Conservation (phyloP, 2,797 vertebrate genomes). For the Staurois parvus region DNA sequence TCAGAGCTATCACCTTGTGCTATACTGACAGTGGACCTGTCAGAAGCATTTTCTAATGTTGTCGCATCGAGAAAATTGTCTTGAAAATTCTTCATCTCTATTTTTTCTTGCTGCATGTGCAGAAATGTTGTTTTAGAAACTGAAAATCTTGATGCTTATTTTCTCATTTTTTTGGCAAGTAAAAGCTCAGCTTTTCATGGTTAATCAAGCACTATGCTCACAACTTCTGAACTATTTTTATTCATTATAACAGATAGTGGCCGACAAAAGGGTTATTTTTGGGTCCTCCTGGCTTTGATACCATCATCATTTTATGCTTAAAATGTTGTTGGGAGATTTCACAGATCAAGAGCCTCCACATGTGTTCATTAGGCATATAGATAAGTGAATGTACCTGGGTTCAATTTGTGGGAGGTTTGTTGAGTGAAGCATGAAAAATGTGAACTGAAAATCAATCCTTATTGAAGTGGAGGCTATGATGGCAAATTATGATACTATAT, state of each 20-base stretch:
- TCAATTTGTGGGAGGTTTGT: too few relatives aligned
- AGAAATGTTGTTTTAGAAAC: neutral
- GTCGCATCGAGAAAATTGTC: neutral
- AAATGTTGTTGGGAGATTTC: neutral
- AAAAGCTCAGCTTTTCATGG: neutral
- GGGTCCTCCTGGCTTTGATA: neutral
- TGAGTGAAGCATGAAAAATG: too few relatives aligned
- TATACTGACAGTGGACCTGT: neutral
- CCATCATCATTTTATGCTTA: neutral
- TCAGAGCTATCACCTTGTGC: constrained; percentile 11
- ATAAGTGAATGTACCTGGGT: too few relatives aligned
- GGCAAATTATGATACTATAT: too few relatives aligned
- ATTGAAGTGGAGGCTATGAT: too few relatives aligned
- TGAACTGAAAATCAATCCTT: too few relatives aligned
- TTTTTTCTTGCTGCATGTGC: neutral
- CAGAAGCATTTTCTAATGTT: neutral
- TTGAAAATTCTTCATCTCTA: neutral
- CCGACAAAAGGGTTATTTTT: too few relatives aligned
- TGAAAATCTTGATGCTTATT: neutral
- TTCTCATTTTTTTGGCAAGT: neutral
- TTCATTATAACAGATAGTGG: neutral
- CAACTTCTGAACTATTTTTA: neutral
- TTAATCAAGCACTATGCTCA: neutral
- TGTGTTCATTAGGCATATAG: too few relatives aligned
- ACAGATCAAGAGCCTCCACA: neutral